Evolutionary conservation across 2,113 vertebrate genomes (phyloP).

Genomic region (Suncus etruscus): DNA sequence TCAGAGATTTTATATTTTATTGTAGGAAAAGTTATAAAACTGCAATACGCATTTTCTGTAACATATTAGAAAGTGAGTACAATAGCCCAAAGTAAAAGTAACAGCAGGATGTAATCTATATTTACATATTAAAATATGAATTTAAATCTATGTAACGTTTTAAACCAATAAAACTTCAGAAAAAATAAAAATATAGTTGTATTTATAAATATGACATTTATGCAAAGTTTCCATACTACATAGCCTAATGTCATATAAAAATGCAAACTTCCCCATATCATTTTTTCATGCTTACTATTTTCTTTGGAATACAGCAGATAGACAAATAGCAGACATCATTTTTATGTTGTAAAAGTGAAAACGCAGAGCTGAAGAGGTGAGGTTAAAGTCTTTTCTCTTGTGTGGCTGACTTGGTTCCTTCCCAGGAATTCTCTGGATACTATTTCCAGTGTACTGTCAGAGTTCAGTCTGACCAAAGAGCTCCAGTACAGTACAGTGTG

Average conservation of each 20-base stretch:
- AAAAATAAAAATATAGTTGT: not conserved
- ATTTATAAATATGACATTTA: not conserved
- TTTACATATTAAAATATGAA: not conserved
- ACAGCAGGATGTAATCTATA: not conserved
- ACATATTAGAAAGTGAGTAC: not conserved
- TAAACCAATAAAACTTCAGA: not conserved
- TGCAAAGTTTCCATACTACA: not conserved
- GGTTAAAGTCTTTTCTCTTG: too few species aligned
- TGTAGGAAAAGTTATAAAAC: not conserved
- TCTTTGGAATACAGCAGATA: slow-evolving; percentile 5
- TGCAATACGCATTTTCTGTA: not conserved
- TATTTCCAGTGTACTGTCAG: too few species aligned
- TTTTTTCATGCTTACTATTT: not conserved
- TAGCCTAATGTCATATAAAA: not conserved
- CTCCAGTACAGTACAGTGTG: too few species aligned
- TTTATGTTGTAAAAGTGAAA: not conserved
- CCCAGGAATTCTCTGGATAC: too few species aligned
- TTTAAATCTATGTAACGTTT: not conserved
- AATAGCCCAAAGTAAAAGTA: not conserved
- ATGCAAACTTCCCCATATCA: not conserved
- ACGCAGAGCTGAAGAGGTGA: too few species aligned
- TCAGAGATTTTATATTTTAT: not conserved
- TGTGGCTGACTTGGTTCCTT: too few species aligned
- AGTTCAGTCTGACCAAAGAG: too few species aligned
- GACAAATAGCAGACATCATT: not conserved